Percentiles rank a stretch among this genome's conserved stretches.
These are phyloP conservation scores for Drosophila yakuba DNA, from an alignment of 1,140 invertebrate species.

Conservation along the genomic window DNA sequence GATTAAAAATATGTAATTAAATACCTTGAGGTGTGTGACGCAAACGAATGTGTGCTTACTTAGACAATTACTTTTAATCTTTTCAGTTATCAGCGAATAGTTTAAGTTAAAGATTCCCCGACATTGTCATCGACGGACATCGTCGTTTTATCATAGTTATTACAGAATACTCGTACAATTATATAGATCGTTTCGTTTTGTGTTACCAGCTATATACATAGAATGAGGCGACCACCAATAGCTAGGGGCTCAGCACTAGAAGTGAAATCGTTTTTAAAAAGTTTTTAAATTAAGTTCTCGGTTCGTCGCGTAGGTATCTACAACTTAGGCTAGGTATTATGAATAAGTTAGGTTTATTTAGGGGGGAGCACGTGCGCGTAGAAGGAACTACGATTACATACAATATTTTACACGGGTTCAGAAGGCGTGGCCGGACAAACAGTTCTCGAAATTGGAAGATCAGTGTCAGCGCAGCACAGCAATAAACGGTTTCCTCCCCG, in stretches of 20 bases:
- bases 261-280: constrained; percentile 11
- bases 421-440: constrained; percentile 2
- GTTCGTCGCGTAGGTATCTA: constrained; percentile 60
- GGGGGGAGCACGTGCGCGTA: constrained; percentile 34
- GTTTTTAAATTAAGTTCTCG: constrained; percentile 36
- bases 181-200: constrained; percentile 35
- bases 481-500: constrained; percentile 3
- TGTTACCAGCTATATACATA: constrained; percentile 71
- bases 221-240: constrained; percentile 40
- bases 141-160: constrained; percentile 34
- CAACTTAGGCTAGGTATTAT: constrained; percentile 75
- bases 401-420: constrained; percentile 69
- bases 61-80: constrained; percentile 27
- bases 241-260: constrained; percentile 12
- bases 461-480: constrained; percentile 4
- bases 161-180: constrained; percentile 50
- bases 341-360: constrained; percentile 76
- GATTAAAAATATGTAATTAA: constrained; percentile 58
- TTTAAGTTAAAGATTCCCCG: constrained; percentile 15
- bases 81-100: constrained; percentile 32
- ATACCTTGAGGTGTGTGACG: constrained; percentile 53
- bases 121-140: neutral
- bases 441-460: constrained; percentile 17
- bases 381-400: constrained; percentile 63
- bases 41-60: constrained; percentile 37